These are phyloP conservation scores for Mesocricetus auratus DNA, from an alignment of 2,113 vertebrate genomes.

Conservation along the genomic window DNA sequence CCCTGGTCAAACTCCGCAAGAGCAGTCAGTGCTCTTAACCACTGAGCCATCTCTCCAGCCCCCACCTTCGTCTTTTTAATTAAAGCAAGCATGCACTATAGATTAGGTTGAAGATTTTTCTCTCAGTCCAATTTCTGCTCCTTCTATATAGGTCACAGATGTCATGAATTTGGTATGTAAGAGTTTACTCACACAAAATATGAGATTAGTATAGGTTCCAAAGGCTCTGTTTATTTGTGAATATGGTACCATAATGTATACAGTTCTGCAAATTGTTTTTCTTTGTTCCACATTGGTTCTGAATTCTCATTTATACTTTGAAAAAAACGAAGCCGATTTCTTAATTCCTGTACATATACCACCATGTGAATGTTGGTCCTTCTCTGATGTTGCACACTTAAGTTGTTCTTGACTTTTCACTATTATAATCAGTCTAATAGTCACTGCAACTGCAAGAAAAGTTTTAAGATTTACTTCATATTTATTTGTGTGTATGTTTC, in stretches of 20 bases:
- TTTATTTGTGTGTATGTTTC: background rate
- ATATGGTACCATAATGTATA: background rate
- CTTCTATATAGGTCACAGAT: background rate
- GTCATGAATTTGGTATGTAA: background rate
- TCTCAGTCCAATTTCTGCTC: background rate
- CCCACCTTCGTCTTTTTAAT: background rate
- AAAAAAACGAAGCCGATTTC: background rate
- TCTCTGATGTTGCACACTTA: background rate
- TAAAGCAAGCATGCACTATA: background rate
- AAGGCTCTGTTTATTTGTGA: background rate
- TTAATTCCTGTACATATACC: background rate
- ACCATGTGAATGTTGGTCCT: background rate
- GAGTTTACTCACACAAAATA: background rate
- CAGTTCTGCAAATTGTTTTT: background rate
- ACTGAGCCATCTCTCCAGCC: background rate
- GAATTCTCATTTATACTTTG: slow-evolving; percentile 29
- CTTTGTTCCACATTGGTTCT: background rate
- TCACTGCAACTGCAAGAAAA: background rate
- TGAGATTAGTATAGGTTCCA: background rate
- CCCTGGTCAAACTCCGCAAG: background rate
- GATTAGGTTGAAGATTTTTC: background rate
- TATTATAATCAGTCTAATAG: background rate
- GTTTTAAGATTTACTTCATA: background rate
- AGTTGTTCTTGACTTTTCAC: background rate
- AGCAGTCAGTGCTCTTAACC: background rate